Evolutionary conservation across 2,888 invertebrate genomes (phyloP).

Genomic region (Tipula lateralis): DNA sequence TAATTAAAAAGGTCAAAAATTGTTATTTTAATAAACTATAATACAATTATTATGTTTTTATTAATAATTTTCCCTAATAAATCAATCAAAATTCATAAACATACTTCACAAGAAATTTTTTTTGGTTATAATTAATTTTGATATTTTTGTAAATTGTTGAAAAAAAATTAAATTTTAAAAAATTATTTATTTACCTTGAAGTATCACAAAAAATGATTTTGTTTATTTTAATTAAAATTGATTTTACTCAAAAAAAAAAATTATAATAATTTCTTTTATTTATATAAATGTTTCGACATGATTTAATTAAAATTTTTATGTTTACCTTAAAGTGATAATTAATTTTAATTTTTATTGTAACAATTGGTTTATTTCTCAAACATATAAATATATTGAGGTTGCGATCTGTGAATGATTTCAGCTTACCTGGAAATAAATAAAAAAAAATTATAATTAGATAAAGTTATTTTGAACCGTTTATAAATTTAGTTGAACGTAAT

Average conservation of each 20-base stretch:
- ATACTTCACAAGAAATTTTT: no score
- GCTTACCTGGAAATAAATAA: background rate
- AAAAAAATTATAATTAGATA: background rate
- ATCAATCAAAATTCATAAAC: background rate
- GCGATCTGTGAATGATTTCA: background rate
- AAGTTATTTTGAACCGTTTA: background rate
- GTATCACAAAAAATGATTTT: background rate
- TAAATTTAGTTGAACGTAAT: no score
- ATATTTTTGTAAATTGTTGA: background rate
- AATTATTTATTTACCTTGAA: background rate
- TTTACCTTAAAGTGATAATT: slow-evolving; percentile 1
- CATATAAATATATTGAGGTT: background rate
- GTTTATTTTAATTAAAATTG: background rate
- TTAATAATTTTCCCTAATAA: background rate
- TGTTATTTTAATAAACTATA: background rate
- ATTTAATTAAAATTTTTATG: background rate
- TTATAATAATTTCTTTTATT: background rate
- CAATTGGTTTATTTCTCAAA: background rate
- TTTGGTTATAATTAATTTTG: background rate
- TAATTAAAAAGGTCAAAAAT: background rate
- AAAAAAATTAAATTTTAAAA: background rate
- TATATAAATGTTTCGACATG: background rate
- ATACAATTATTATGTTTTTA: background rate
- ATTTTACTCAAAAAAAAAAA: background rate
- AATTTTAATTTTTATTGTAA: background rate